Evolutionary conservation across 2,797 vertebrate genomes (phyloP).

Genomic region (Cercopithecus mitis): DNA sequence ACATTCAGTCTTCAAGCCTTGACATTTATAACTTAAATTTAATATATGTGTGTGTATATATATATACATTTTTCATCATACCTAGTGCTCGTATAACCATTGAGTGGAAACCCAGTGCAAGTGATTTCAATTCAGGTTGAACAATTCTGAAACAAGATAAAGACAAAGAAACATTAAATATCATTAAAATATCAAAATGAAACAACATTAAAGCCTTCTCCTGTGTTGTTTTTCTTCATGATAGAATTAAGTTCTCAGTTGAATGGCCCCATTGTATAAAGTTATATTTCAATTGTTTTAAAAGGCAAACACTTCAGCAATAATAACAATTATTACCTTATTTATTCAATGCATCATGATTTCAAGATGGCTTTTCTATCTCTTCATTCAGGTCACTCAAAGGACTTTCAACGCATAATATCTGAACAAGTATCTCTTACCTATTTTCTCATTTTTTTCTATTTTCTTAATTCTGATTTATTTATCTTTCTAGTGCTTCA

Average conservation of each 20-base stretch:
- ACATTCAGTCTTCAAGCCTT: background rate
- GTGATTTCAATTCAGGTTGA: constrained; percentile 91
- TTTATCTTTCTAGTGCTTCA: background rate
- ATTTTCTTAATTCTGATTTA: background rate
- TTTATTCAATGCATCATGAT: background rate
- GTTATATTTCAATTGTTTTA: background rate
- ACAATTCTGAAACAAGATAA: constrained; percentile 88
- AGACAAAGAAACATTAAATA: background rate
- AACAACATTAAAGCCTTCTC: background rate
- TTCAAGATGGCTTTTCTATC: background rate
- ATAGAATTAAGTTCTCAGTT: background rate
- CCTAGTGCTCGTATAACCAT: constrained; percentile 88
- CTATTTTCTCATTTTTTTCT: background rate
- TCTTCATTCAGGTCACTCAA: background rate
- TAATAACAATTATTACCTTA: background rate
- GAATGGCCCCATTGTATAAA: background rate
- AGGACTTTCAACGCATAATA: background rate
- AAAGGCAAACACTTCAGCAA: background rate
- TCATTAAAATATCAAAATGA: background rate
- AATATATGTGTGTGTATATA: background rate
- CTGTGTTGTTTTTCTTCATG: background rate
- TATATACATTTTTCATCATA: constrained; percentile 78
- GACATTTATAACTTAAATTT: background rate
- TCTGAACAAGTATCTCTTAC: background rate
- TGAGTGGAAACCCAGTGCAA: constrained; percentile 90